Percentiles rank a stretch among this genome's conserved stretches.
These are phyloP conservation scores for Silurus glanis DNA, from an alignment of 2,113 vertebrate species.

Conservation along the genomic window DNA sequence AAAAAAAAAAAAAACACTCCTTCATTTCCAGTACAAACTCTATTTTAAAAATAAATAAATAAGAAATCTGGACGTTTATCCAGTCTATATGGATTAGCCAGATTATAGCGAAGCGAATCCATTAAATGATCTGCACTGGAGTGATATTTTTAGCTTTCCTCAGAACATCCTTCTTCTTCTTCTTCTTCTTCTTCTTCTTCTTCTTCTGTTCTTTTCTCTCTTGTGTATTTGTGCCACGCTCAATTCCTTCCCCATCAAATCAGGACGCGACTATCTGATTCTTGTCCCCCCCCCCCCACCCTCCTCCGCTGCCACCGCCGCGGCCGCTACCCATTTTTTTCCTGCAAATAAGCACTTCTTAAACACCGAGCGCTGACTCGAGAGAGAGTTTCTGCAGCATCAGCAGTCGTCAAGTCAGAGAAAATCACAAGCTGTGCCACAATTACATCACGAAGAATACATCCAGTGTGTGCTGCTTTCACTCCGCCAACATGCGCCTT, in stretches of 20 bases:
- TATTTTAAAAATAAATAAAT: neutral
- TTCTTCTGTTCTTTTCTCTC: neutral
- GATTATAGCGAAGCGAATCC: conserved; percentile 1
- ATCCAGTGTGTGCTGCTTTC: conserved; percentile 40
- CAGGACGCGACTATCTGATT: neutral
- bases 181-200: conserved; percentile 26
- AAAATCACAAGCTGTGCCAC: conserved; percentile 53
- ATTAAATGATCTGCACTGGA: neutral
- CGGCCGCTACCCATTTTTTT: neutral
- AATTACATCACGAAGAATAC: conserved; percentile 53
- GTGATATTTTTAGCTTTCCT: neutral
- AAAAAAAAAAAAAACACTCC: neutral
- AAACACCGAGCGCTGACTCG: conserved; percentile 46
- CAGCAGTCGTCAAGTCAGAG: conserved; percentile 50
- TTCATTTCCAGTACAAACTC: neutral
- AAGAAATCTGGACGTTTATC: neutral
- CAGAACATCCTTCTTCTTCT: neutral
- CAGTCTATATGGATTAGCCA: neutral
- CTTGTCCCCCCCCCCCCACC: neutral
- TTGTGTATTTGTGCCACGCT: conserved; percentile 16
- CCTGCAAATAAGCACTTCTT: conserved; percentile 37
- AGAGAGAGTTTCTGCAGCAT: conserved; percentile 45
- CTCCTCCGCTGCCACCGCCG: neutral
- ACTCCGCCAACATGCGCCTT: neutral
- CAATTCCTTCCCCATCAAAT: conserved; percentile 19